A percentile compares a stretch with the other conserved stretches of the same genome.
These are phyloP conservation scores for Notodonta dromedarius DNA, from an alignment of 2,888 invertebrate genomes.

Conservation along the genomic window DNA sequence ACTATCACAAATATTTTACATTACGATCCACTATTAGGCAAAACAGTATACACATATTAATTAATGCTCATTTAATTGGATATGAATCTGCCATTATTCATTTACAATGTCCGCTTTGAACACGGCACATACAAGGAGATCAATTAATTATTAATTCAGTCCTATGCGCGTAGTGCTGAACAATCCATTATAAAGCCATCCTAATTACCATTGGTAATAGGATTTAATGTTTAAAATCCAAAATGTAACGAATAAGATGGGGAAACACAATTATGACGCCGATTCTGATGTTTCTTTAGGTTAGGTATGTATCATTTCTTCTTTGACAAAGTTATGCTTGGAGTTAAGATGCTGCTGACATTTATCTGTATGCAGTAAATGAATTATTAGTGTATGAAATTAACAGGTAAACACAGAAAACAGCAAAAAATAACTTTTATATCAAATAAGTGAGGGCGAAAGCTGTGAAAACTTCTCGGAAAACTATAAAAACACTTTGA, in stretches of 20 bases:
- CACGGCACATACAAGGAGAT: conserved; percentile 26
- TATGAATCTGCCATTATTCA: conserved; percentile 51
- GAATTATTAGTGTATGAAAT: too few relatives aligned
- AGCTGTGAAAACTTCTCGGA: background rate
- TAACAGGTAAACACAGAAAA: too few relatives aligned
- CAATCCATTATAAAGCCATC: conserved; percentile 15
- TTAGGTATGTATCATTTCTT: too few relatives aligned
- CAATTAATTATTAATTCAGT: conserved; percentile 40
- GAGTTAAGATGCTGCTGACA: too few relatives aligned
- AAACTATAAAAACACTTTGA: background rate
- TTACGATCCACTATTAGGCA: conserved; percentile 7
- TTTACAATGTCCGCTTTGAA: conserved; percentile 41
- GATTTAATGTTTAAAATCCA: conserved; percentile 3
- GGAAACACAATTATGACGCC: background rate
- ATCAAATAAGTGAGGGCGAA: too few relatives aligned
- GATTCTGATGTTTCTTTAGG: too few relatives aligned
- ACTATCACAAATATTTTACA: too few relatives aligned
- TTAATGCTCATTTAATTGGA: conserved; percentile 56
- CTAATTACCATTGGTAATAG: conserved; percentile 17
- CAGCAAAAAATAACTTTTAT: too few relatives aligned
- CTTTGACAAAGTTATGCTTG: too few relatives aligned
- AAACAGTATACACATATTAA: conserved; percentile 31
- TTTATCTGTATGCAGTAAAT: too few relatives aligned
- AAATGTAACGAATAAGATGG: background rate
- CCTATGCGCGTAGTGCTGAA: conserved; percentile 14